A percentile compares a stretch with the other conserved stretches of the same genome.
Conservation (phyloP, 64 coral and sea anemone genomes). For the Exaiptasia diaphana region DNA sequence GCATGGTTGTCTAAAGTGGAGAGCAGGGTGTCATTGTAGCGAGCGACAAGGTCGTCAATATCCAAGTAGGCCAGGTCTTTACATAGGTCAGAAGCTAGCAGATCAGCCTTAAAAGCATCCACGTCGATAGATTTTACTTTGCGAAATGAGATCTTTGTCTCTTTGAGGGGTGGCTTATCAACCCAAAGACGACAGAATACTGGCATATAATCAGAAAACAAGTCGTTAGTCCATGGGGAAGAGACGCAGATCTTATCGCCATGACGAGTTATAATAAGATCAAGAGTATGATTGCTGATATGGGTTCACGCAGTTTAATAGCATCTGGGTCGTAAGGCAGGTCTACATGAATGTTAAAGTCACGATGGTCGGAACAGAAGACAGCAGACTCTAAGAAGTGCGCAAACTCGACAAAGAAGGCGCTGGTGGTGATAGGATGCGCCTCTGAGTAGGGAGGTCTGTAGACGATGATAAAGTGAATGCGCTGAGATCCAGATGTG, state of each 20-base stretch:
- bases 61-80: constrained; percentile 1
- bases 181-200: background rate
- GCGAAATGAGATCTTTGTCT: constrained; percentile 13
- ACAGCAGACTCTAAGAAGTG: constrained; percentile 25
- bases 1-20: constrained; percentile 36
- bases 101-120: background rate
- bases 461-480: too few relatives aligned
- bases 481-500: too few relatives aligned
- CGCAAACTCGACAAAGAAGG: constrained; percentile 25
- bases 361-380: background rate
- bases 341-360: constrained; percentile 27
- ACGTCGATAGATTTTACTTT: constrained; percentile 49
- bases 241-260: background rate
- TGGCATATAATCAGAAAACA: background rate
- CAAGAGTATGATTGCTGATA: background rate
- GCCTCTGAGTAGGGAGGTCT: too few relatives aligned
- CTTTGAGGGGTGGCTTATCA: background rate
- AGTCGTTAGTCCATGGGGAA: background rate
- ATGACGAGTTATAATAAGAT: constrained; percentile 5
- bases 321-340: constrained; percentile 2
- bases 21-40: constrained; percentile 17
- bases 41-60: constrained; percentile 9
- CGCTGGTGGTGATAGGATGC: constrained; percentile 38
- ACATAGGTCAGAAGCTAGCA: constrained; percentile 5
- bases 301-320: background rate